phyloP scores from a whole-genome alignment of 2,113 vertebrate species.

The Crotalus helleri region DNA sequence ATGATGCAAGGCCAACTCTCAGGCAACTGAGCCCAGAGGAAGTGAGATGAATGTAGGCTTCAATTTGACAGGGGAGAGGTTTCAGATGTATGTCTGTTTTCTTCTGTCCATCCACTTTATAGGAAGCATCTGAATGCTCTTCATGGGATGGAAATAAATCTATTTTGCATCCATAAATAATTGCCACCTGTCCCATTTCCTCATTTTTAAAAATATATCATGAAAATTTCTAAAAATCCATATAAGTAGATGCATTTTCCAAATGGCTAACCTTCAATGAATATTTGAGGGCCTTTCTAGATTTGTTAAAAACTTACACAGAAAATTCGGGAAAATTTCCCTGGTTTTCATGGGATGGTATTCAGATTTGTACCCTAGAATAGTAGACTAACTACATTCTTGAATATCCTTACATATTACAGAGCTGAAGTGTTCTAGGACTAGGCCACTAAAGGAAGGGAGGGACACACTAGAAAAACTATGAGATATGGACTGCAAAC shows the following conservation, averaged over 20 bases:
- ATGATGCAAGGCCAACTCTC: neutral
- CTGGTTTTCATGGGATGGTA: neutral
- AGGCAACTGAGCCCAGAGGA: neutral
- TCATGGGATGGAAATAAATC: neutral
- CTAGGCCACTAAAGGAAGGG: neutral
- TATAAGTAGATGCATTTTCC: neutral
- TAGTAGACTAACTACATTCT: neutral
- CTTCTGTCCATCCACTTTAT: neutral
- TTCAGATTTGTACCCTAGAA: neutral
- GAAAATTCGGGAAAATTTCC: neutral
- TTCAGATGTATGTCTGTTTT: neutral
- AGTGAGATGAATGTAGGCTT: neutral
- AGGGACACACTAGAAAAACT: neutral
- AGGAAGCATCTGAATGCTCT: neutral
- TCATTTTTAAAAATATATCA: neutral
- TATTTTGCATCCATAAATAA: neutral
- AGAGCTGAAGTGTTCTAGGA: neutral
- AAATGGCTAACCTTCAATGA: neutral
- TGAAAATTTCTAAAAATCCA: neutral
- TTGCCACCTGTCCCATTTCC: neutral
- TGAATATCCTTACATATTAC: neutral
- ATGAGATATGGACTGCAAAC: neutral
- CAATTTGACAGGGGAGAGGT: neutral
- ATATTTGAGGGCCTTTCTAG: neutral
- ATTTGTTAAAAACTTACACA: neutral